A percentile compares a stretch with the other conserved stretches of the same genome.
phyloP scores from a whole-genome alignment of 1,140 invertebrate species.

The Neoseiulus cucumeris region DNA sequence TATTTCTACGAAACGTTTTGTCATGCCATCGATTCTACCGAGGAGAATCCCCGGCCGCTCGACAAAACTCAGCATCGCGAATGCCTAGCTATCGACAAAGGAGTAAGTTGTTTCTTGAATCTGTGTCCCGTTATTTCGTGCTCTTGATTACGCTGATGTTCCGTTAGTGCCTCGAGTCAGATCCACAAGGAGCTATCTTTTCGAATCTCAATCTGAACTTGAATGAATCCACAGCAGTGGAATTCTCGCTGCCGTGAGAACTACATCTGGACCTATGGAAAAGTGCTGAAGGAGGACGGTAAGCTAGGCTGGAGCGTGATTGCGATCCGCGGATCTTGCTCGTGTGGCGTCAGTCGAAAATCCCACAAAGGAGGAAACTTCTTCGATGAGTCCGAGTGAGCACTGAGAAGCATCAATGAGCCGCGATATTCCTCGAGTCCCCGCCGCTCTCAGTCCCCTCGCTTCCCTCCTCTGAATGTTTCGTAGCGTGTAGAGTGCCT shows the following conservation, averaged over 20 bases:
- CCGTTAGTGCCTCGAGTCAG: too few relatives aligned
- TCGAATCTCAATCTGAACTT: too few relatives aligned
- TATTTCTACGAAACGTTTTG: conserved; percentile 17
- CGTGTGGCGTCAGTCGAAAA: conserved; percentile 15
- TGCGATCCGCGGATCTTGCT: conserved; percentile 14
- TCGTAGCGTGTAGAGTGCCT: too few relatives aligned
- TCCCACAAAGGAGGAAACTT: neutral
- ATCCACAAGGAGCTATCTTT: too few relatives aligned
- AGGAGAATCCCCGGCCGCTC: neutral
- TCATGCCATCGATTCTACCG: neutral
- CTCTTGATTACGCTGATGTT: too few relatives aligned
- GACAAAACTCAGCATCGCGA: conserved; percentile 10
- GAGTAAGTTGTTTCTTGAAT: conserved; percentile 1
- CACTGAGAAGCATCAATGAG: too few relatives aligned
- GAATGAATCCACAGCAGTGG: too few relatives aligned
- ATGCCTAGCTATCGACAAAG: conserved; percentile 14
- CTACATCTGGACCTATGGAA: conserved; percentile 16
- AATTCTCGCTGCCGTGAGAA: conserved; percentile 15
- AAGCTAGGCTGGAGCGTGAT: conserved; percentile 15
- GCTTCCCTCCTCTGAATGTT: too few relatives aligned
- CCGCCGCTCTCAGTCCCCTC: too few relatives aligned
- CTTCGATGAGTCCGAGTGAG: neutral
- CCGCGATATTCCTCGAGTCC: too few relatives aligned
- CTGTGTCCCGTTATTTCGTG: too few relatives aligned
- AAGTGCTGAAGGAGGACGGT: conserved; percentile 12